These are phyloP conservation scores for Pedionomus torquatus DNA, from an alignment of 2,113 vertebrate species.

Conservation along the genomic window DNA sequence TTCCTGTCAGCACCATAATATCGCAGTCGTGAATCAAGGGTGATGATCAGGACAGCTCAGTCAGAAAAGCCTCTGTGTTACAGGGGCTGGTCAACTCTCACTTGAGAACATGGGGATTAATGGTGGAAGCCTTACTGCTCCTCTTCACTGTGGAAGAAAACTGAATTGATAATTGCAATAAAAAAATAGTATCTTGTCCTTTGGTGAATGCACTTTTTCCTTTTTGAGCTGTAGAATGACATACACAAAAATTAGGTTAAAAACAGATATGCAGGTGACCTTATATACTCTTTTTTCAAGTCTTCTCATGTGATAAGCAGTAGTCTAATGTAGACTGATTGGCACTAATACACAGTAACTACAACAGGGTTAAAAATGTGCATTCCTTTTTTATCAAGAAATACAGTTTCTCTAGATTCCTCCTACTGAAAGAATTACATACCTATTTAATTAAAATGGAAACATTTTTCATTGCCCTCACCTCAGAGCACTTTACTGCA, in stretches of 20 bases:
- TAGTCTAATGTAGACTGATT: not conserved
- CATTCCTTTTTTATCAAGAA: not conserved
- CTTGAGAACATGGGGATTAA: not conserved
- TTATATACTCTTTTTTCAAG: not conserved
- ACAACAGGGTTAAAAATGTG: not conserved
- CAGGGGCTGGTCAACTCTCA: not conserved
- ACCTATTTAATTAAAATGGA: not conserved
- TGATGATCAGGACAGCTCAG: not conserved
- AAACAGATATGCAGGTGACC: not conserved
- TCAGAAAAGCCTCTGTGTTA: not conserved
- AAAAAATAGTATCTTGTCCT: not conserved
- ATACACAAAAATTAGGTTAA: not conserved
- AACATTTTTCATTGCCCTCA: not conserved
- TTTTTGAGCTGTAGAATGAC: not conserved
- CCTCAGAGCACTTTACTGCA: not conserved
- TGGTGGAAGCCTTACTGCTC: not conserved
- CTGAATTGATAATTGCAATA: not conserved
- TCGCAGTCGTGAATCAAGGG: not conserved
- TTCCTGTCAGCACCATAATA: not conserved
- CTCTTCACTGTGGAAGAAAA: not conserved
- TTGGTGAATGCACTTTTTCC: not conserved
- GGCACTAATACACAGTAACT: not conserved
- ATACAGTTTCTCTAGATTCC: not conserved
- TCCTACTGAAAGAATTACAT: not conserved
- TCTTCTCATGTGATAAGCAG: not conserved